Conservation (phyloP, 2,797 vertebrate species). For the Hoplostethus atlanticus region DNA sequence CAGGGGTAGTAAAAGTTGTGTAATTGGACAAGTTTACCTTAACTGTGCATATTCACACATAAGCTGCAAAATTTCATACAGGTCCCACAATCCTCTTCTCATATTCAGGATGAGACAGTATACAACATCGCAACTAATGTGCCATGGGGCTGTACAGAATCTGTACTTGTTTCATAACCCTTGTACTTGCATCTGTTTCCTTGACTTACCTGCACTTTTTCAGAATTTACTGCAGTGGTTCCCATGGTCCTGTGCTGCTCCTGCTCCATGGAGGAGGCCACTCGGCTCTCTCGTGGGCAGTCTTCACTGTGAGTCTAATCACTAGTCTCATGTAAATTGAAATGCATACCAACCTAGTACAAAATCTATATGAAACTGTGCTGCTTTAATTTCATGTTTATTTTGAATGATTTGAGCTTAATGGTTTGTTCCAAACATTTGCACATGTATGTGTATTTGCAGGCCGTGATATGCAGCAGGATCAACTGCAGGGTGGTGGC, state of each 20-base stretch:
- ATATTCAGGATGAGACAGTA: no score
- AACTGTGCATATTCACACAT: no score
- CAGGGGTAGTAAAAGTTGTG: no score
- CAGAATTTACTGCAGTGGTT: constrained; percentile 96
- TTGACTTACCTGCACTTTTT: constrained; percentile 95
- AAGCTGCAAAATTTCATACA: no score
- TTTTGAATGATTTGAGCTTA: neutral
- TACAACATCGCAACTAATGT: no score
- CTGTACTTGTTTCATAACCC: neutral
- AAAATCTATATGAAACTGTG: neutral
- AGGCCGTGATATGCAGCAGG: constrained; percentile 94
- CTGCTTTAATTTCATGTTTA: neutral
- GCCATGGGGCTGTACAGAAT: no score
- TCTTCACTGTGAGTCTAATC: constrained; percentile 91
- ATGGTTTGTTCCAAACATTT: neutral
- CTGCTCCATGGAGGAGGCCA: constrained; percentile 97
- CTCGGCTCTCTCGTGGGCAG: constrained; percentile 98
- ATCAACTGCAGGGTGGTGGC: constrained; percentile 96
- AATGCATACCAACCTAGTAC: neutral
- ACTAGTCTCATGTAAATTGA: neutral
- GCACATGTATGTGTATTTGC: constrained; percentile 54
- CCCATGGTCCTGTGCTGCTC: constrained; percentile 93
- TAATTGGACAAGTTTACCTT: no score
- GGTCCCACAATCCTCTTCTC: no score
- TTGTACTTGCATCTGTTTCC: constrained; percentile 57